Percentiles rank a stretch among this genome's conserved stretches.
These are phyloP conservation scores for Typhlomys cinereus DNA, from an alignment of 2,113 vertebrate species.

Conservation along the genomic window DNA sequence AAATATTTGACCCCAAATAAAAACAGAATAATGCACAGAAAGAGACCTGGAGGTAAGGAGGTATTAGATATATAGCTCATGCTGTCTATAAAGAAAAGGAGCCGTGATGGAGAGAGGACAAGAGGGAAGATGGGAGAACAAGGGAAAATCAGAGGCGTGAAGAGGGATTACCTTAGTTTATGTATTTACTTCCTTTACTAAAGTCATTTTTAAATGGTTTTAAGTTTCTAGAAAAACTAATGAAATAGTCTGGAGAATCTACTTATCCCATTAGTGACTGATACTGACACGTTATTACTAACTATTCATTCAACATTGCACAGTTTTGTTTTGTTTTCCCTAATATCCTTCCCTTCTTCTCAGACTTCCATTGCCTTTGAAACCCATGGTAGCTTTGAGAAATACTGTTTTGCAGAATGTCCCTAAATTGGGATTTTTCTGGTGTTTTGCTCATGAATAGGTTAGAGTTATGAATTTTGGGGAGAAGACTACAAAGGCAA, in stretches of 20 bases:
- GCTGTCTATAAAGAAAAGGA: neutral
- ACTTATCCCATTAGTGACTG: neutral
- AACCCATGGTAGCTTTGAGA: neutral
- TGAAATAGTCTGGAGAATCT: neutral
- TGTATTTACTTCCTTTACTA: neutral
- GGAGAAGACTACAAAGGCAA: neutral
- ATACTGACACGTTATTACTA: neutral
- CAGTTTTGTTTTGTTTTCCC: neutral
- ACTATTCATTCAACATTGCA: neutral
- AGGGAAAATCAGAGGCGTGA: neutral
- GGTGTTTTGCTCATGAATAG: neutral
- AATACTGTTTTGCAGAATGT: neutral
- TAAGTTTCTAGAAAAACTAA: conserved; percentile 1
- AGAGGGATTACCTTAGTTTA: neutral
- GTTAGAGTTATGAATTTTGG: neutral
- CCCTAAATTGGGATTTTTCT: neutral
- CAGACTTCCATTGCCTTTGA: neutral
- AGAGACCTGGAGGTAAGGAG: no score
- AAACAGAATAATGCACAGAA: neutral
- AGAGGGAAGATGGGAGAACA: no score
- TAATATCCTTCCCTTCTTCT: neutral
- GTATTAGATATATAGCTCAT: neutral
- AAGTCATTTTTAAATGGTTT: neutral
- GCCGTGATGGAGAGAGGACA: neutral
- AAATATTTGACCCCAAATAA: no score